Evolutionary conservation across 1,140 invertebrate species (phyloP).

Genomic region (Hormaphis cornu): DNA sequence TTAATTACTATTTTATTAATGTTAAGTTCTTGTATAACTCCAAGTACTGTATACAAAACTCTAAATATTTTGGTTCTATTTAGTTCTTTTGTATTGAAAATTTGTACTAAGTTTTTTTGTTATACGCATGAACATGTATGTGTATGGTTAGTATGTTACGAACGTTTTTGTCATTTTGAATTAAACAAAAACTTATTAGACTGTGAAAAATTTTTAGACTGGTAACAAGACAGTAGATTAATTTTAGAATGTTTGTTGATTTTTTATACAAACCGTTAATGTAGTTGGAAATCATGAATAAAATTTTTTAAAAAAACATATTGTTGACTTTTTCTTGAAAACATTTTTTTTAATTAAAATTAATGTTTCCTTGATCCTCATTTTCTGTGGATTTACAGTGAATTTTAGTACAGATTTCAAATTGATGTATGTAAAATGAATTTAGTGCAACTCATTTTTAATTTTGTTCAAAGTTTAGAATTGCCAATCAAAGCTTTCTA

Average conservation of each 20-base stretch:
- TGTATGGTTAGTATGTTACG: not conserved
- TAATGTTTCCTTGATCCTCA: no score
- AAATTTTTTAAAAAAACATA: not conserved
- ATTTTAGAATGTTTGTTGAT: conserved; percentile 30
- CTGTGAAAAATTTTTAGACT: conserved; percentile 7
- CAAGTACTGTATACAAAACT: conserved; percentile 1
- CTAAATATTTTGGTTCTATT: not conserved
- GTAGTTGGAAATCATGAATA: conserved; percentile 23
- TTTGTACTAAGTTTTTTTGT: not conserved
- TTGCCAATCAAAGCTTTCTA: no score
- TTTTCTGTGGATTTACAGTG: no score
- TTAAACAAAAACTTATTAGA: not conserved
- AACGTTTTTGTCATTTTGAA: not conserved
- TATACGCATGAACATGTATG: not conserved
- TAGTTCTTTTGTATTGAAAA: not conserved
- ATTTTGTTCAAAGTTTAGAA: no score
- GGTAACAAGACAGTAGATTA: conserved; percentile 30
- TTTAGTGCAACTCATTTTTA: no score
- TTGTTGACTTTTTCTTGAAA: not conserved
- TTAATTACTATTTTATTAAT: no score
- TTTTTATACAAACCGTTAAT: conserved; percentile 27
- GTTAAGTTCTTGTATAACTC: no score
- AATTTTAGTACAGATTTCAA: no score
- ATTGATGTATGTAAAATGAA: no score
- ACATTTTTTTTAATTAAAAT: not conserved